phyloP scores from a whole-genome alignment of 92 coral and sea anemone species.

The Porites lobata region DNA sequence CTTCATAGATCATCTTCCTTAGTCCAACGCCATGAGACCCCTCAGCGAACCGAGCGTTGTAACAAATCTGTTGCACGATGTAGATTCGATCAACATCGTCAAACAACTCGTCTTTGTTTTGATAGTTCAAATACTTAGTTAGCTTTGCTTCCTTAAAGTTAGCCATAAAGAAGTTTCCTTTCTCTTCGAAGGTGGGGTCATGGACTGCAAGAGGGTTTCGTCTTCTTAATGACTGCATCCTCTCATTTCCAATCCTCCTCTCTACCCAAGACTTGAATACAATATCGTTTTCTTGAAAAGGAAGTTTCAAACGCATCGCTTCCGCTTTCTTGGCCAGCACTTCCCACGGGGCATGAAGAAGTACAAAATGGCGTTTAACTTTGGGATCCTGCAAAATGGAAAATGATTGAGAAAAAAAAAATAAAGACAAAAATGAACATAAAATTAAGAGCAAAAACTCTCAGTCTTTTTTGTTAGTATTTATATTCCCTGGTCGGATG shows the following conservation, averaged over 20 bases:
- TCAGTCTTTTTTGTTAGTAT: too few relatives aligned
- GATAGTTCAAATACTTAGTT: constrained; percentile 51
- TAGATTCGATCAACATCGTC: constrained; percentile 59
- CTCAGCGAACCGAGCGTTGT: constrained; percentile 76
- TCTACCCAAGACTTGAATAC: constrained; percentile 67
- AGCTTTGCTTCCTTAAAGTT: constrained; percentile 68
- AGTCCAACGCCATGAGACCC: constrained; percentile 78
- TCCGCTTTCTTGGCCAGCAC: constrained; percentile 80
- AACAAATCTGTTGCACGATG: constrained; percentile 74
- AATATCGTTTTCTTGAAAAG: constrained; percentile 84
- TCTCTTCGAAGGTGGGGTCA: constrained; percentile 63
- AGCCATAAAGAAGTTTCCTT: constrained; percentile 82
- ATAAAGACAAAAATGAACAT: neutral
- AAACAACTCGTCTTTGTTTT: constrained; percentile 73
- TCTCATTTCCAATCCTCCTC: constrained; percentile 54
- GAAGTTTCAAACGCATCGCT: constrained; percentile 78
- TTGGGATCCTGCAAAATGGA: constrained; percentile 55
- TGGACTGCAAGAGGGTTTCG: constrained; percentile 78
- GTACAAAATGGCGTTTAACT: constrained; percentile 80
- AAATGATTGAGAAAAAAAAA: neutral
- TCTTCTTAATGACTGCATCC: constrained; percentile 48
- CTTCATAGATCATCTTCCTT: constrained; percentile 73
- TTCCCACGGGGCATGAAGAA: constrained; percentile 87
- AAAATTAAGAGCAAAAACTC: too few relatives aligned
- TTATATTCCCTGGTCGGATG: too few relatives aligned